Base-by-base conservation (phyloP, 2,888 invertebrate species). In the Hypselothyrea guttata region DNA sequence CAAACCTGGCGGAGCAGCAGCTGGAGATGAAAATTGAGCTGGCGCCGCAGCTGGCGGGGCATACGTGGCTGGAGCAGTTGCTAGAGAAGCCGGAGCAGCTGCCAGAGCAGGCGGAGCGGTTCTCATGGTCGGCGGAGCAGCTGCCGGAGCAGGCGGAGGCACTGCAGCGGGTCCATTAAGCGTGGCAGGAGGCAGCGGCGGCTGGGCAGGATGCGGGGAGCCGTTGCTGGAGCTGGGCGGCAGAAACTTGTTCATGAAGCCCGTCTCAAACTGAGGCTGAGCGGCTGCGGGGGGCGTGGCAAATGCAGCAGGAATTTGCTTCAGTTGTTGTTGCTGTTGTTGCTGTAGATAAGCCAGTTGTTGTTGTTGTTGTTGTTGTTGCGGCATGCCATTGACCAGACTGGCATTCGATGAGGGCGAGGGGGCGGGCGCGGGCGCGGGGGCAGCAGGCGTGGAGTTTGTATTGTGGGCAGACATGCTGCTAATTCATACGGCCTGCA, bases 401-500 rank as follows among this genome's bases (percentile, higher is more conserved):
- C n/a, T n/a, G n/a, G n/a, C n/a, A n/a, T n/a, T n/a, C n/a, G n/a
- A n/a, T n/a, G n/a, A n/a, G n/a, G n/a, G n/a, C n/a, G n/a, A n/a
- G n/a, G n/a, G n/a, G n/a, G n/a, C n/a, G n/a, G n/a, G n/a, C n/a
- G n/a, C n/a, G n/a, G n/a, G n/a, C n/a, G n/a, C n/a, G n/a, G n/a
- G n/a, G n/a, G 57, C 35, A 22, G 53, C 30, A 54, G 62, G 79
- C 60, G 65, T 47, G 33, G 55, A 65, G 48, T 79, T 84, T 28
- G 81, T 52, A 62, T 82, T 85, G 31, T 78, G 75, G 16, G 71
- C 59, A 31, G 81, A 82, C 81, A 84, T 84, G 45, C 57, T 84
- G 33, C 15, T 73, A 74, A 69, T 71, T 84, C 78, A 78, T 78
- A 78, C 84, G 66, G 38, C 69, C 51, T 77, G 57, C 73, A 59